Evolutionary conservation across 1,140 invertebrate genomes (phyloP).

Genomic region (Lepidostoma basale): DNA sequence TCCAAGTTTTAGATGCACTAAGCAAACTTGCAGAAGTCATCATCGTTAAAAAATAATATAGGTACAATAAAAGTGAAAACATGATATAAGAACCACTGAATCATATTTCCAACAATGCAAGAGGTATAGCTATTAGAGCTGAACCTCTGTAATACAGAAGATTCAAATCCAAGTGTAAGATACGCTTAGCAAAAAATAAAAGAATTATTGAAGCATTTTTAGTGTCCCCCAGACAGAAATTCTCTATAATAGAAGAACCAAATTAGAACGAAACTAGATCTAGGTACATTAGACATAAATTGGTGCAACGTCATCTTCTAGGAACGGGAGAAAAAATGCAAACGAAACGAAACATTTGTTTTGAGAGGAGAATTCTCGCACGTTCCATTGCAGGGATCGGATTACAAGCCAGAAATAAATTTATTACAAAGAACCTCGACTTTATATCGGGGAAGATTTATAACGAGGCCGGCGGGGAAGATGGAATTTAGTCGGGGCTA

Average conservation of each 20-base stretch:
- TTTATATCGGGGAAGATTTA: neutral
- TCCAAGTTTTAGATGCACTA: too few species aligned
- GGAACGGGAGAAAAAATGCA: slow-evolving; percentile 4
- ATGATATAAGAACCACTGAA: too few species aligned
- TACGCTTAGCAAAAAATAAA: too few species aligned
- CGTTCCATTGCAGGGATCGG: neutral
- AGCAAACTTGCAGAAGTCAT: too few species aligned
- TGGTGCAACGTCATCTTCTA: neutral
- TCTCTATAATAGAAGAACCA: neutral
- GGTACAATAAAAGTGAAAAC: too few species aligned
- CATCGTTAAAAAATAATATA: too few species aligned
- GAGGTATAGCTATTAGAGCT: too few species aligned
- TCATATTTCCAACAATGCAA: too few species aligned
- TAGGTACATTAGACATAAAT: neutral
- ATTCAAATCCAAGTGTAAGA: too few species aligned
- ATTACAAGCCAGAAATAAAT: neutral
- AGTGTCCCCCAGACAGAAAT: too few species aligned
- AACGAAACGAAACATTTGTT: slow-evolving; percentile 2
- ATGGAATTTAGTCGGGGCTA: neutral
- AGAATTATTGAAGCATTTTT: too few species aligned
- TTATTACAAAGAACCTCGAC: neutral
- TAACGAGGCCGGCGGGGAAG: neutral
- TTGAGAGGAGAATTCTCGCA: neutral
- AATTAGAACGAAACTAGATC: neutral
- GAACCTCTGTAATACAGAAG: too few species aligned